Percentiles rank a stretch among this genome's conserved stretches.
phyloP scores from a whole-genome alignment of 2,888 invertebrate species.

The Drosophila tripunctata region DNA sequence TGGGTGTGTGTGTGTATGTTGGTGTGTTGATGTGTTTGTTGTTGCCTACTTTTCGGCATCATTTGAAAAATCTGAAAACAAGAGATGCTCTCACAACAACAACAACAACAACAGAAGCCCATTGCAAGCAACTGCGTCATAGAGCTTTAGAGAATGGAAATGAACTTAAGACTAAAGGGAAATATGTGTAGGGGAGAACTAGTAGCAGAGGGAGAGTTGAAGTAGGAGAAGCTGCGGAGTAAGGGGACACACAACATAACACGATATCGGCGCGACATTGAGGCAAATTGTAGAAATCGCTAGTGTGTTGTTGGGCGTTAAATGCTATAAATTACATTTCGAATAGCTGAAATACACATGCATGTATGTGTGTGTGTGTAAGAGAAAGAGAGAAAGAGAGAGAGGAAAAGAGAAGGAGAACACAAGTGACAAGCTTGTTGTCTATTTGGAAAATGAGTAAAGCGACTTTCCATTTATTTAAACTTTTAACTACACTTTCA shows the following conservation, averaged over 20 bases:
- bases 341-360: conserved; percentile 34
- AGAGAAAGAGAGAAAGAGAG: background rate
- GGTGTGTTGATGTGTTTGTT: conserved; percentile 12
- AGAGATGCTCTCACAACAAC: conserved; percentile 33
- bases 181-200: no score
- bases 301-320: conserved; percentile 65
- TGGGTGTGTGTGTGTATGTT: conserved; percentile 1
- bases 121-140: conserved; percentile 53
- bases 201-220: no score
- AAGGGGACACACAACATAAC: background rate
- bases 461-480: background rate
- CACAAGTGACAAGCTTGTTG: background rate
- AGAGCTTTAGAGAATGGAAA: conserved; percentile 26
- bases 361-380: background rate
- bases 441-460: background rate
- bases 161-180: conserved; percentile 10
- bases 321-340: conserved; percentile 68
- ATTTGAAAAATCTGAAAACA: conserved; percentile 52
- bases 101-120: conserved; percentile 44
- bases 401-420: background rate
- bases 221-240: no score
- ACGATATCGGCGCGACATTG: conserved; percentile 35
- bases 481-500: background rate
- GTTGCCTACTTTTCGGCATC: conserved; percentile 59
- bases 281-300: conserved; percentile 69